Base-by-base conservation (phyloP, 2,888 invertebrate species). In the Dryomyza anilis region DNA sequence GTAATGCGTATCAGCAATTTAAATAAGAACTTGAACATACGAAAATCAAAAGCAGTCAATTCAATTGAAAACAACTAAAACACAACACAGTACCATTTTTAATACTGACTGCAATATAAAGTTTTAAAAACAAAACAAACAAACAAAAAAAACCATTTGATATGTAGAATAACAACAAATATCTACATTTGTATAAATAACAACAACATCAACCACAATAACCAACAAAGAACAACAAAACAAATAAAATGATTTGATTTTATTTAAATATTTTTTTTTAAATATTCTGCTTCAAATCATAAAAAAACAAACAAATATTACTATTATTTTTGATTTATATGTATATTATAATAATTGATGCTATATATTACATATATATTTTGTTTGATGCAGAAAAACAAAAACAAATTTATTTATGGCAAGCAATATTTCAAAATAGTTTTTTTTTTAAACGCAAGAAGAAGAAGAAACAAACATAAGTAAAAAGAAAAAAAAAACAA, bases 1-100 rank as follows among this genome's bases (percentile, higher is more conserved):
- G 79, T 79, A 81, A 65, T 64, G 69, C 45, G 48, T 70, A 77
- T 72, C 78, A 79, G 71, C 80, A 77, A 74, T 79, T 77, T 69
- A 72, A 73, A 63, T 79, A 79, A 74, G 63, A 68, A 69, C 69
- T 65, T 62, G n/a, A n/a, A n/a, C n/a, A n/a, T n/a, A n/a, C n/a
- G n/a, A n/a, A n/a, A n/a, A n/a, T n/a, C n/a, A n/a, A n/a, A n/a
- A n/a, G n/a, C n/a, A n/a, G n/a, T n/a, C n/a, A n/a, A n/a, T n/a
- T n/a, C n/a, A n/a, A n/a, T n/a, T n/a, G n/a, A n/a, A n/a, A n/a
- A n/a, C n/a, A n/a, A n/a, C n/a, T n/a, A n/a, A n/a, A n/a, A n/a
- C n/a, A n/a, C n/a, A n/a, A n/a, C n/a, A n/a, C n/a, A n/a, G n/a
- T n/a, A n/a, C n/a, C n/a, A n/a, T n/a, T n/a, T n/a, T n/a, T n/a